Evolutionary conservation across 1,140 invertebrate species (phyloP), one percentile per base, ranked within the genome.

Genomic region (Saxidomus purpurata): DNA sequence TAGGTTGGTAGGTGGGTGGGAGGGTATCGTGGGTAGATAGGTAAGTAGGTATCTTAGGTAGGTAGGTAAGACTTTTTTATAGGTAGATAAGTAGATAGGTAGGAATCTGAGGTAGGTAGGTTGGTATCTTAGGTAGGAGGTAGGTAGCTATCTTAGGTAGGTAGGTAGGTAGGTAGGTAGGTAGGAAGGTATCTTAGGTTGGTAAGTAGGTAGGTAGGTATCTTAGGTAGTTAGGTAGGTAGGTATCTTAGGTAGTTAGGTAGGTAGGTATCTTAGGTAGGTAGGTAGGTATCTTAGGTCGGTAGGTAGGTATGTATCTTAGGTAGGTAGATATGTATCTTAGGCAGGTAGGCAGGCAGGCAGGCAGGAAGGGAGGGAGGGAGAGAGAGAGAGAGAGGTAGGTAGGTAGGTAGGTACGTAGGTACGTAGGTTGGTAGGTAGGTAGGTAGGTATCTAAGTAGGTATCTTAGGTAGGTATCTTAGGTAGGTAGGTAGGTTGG

Each of bases 401-500:
- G 9, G 61, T 67, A 67, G n/a, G 61, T 67, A 67, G 61, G 61
- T 67, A 67, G 61, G 61, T 67, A n/a, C 6, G 22, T 13, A 67
- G 61, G 61, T 13, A 9, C 9, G 61, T 13, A 67, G 61, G 61
- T 11, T 8, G 61, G 22, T n/a, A 67, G n/a, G n/a, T n/a, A 67
- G 61, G 61, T n/a, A 67, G 61, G 61, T 67, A 67, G 61, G 31
- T 67, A n/a, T 8, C 9, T 25, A 31, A n/a, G 61, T 31, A 67
- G 6, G 61, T 67, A 67, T n/a, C n/a, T n/a, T n/a, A n/a, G n/a
- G n/a, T n/a, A n/a, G n/a, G n/a, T n/a, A n/a, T n/a, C 9, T 9
- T 61, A 61, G 59, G 59, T 61, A 61, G 59, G 59, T 61, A 61
- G 59, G 59, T 61, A 61, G 59, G 59, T 61, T 13, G 59, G 59